Percentiles rank a stretch among this genome's conserved stretches.
These are phyloP conservation scores for Gymnarchus niloticus DNA, from an alignment of 2,113 vertebrate genomes.

Conservation along the genomic window DNA sequence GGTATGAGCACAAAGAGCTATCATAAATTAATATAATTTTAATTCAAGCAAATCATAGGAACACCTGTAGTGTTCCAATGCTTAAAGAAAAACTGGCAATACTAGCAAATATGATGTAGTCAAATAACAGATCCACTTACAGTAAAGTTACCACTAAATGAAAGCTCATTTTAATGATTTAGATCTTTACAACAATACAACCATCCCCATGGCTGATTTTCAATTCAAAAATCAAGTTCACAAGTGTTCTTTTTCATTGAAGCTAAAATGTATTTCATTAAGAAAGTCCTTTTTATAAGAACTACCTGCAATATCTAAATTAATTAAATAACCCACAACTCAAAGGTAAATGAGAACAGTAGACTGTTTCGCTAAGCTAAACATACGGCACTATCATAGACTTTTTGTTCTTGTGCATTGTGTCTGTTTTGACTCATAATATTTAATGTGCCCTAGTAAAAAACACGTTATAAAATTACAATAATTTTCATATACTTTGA, in stretches of 20 bases:
- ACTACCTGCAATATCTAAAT: not conserved
- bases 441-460: not conserved
- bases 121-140: not conserved
- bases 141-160: not conserved
- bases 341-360: not conserved
- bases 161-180: not conserved
- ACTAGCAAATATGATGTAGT: not conserved
- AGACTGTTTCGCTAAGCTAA: not conserved
- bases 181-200: not conserved
- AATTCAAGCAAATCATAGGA: not conserved
- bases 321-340: not conserved
- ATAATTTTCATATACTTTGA: not conserved
- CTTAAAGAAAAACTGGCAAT: not conserved
- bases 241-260: not conserved
- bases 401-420: too few relatives aligned
- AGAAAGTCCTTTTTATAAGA: not conserved
- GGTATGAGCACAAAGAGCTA: conserved; percentile 53
- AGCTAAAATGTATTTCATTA: too few relatives aligned
- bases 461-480: not conserved
- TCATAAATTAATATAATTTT: not conserved
- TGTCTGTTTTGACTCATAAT: not conserved
- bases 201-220: not conserved
- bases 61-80: not conserved
- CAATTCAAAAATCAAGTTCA: not conserved
- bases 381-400: too few relatives aligned